Evolutionary conservation across 92 coral and sea anemone species (phyloP).

Genomic region (Palythoa grandiflora): DNA sequence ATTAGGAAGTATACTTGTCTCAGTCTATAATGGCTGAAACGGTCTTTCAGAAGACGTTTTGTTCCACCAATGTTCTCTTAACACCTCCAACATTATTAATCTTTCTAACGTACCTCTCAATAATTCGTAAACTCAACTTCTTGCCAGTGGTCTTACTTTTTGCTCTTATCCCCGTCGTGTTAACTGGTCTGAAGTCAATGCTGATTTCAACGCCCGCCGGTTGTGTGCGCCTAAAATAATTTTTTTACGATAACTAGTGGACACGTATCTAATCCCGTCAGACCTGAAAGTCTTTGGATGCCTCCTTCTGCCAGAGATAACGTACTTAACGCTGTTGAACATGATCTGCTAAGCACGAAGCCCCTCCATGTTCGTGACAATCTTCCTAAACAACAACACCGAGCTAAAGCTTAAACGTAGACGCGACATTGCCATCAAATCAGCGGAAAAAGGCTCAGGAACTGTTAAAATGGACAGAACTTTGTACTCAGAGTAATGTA

Average conservation of each 20-base stretch:
- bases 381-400: background rate
- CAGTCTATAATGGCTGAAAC: too few relatives aligned
- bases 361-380: background rate
- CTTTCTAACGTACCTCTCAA: slow-evolving; percentile 39
- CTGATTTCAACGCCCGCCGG: slow-evolving; percentile 55
- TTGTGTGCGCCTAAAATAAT: slow-evolving; percentile 4
- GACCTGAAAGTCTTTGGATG: slow-evolving; percentile 35
- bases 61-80: too few relatives aligned
- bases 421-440: background rate
- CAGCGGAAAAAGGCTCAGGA: background rate
- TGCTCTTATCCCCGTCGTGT: slow-evolving; percentile 55
- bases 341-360: slow-evolving; percentile 19
- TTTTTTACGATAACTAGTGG: background rate
- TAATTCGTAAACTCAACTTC: slow-evolving; percentile 30
- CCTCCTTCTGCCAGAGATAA: too few relatives aligned
- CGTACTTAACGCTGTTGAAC: slow-evolving; percentile 35
- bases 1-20: too few relatives aligned
- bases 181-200: slow-evolving; percentile 61
- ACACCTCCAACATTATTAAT: slow-evolving; percentile 45
- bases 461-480: background rate
- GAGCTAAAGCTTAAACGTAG: background rate
- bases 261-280: slow-evolving; percentile 28
- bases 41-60: too few relatives aligned
- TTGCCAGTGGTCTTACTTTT: slow-evolving; percentile 47
- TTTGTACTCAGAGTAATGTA: background rate